Base-by-base conservation (phyloP, 2,797 vertebrate genomes). In the Babyrousa celebensis region DNA sequence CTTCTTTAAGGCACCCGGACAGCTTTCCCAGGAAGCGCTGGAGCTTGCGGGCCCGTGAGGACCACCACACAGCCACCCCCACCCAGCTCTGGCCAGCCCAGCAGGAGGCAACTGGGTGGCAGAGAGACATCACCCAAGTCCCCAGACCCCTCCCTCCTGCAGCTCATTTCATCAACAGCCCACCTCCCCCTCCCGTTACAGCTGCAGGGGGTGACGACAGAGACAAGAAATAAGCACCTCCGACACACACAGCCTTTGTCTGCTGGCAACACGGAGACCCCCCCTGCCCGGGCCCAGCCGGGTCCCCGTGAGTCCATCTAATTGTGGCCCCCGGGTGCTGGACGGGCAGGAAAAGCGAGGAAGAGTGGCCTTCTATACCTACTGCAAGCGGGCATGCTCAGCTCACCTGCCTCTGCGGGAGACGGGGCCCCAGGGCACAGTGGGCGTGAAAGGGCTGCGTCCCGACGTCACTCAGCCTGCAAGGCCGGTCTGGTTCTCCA, bases 261-360 rank as follows among this genome's bases (percentile, higher is more conserved):
- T 62, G n/a, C 67, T 6, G 29, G 27, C 7, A 2, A 4, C 56
- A 85, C 4, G 18, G 40, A 58, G 83, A 29, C 5, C n/a, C 18
- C 23, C 25, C 52, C 40, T 20, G 1, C 29, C 62, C 32, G 2
- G 21, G 36, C 12, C 84, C 62, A 65, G 70, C 10, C 54, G 9
- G 32, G 10, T 1, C 85, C 56, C 74, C 0, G 0, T 0, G 29
- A 9, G 5, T 23, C 62, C 52, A 43, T 20, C 84, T 20, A 16
- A 12, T 14, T 0, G 2, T 3, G 48, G 65, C 21, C 25, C 54
- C 36, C 27, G 12, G 40, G 29, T 0, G 1, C 6, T 12, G 4
- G 40, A 6, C 52, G 12, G 82, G 43, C 15, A 36, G 63, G 68
- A 12, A 23, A 52, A 1, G 14, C 25, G 25, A 27, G 27, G 12